Evolutionary conservation across 2,113 vertebrate species (phyloP).

Genomic region (Indri indri): DNA sequence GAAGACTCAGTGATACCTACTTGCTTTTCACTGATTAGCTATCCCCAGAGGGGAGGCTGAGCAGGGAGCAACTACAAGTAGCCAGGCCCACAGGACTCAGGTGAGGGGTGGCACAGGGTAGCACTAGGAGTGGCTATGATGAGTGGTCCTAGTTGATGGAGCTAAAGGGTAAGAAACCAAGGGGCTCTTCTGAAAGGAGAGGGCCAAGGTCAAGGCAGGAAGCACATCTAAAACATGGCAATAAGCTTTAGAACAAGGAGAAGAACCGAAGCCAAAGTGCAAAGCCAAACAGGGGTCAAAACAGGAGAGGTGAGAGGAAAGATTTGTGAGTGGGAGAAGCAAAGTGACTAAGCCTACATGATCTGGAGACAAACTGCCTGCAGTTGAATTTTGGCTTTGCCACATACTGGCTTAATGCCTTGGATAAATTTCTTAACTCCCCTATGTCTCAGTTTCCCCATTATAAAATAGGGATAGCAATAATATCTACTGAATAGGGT

Average conservation of each 20-base stretch:
- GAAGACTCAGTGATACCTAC: background rate
- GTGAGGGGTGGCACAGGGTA: background rate
- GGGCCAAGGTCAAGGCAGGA: background rate
- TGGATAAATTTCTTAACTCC: background rate
- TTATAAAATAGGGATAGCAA: background rate
- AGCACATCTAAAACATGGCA: background rate
- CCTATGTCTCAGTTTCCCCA: background rate
- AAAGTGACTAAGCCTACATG: background rate
- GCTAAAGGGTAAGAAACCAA: background rate
- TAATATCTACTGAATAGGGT: background rate
- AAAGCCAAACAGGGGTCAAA: background rate
- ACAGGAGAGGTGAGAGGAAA: background rate
- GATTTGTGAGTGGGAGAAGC: background rate
- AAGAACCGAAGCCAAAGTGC: background rate
- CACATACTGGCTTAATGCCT: background rate
- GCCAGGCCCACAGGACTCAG: background rate
- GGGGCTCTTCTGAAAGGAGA: background rate
- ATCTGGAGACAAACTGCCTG: background rate
- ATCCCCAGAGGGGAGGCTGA: background rate
- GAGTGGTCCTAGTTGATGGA: background rate
- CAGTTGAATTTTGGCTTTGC: background rate
- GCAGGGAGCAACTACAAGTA: background rate
- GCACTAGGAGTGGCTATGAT: background rate
- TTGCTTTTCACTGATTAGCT: background rate
- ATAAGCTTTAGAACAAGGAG: background rate